Base-by-base conservation (phyloP, 2,113 vertebrate species). In the Campylomormyrus numenius region DNA sequence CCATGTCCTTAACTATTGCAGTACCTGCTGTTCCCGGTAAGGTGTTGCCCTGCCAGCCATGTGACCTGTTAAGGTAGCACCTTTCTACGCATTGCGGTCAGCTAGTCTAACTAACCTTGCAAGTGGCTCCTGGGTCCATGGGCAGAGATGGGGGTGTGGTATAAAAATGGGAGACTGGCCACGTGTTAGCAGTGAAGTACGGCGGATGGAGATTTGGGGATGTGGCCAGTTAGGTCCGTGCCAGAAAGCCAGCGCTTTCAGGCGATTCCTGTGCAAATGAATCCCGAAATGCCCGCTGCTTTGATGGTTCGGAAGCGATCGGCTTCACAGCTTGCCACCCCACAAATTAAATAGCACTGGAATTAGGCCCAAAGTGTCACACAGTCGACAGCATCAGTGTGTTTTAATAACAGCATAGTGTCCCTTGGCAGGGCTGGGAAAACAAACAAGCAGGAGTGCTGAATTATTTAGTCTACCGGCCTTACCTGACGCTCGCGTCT, bases 281-380 rank as follows among this genome's bases (percentile, higher is more conserved):
- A 87, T 87, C 49, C 85, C 39, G 27, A 39, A 86, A 56, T 87
- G 85, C 49, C 85, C 15, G 27, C 85, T 53, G 50, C 27, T 87
- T 87, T 87, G 85, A 48, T 53, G 50, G 49, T 39, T 87, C 49
- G 6, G n/a, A 53, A 19, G 48, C 1, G 49, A 53, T 52, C 2
- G 13, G 46, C 46, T 87, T 87, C 83, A 52, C n/a, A 31, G 85
- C 46, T 87, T 87, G n/a, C 27, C 50, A 21, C 48, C 48, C 27
- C 15, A 19, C 19, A 35, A 87, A 53, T 49, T 50, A 86, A 48
- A 50, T 6, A 50, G 45, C 45, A 49, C 45, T 87, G 85, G 85
- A 87, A 87, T 87, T 56, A 87, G 85, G 49, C 49, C 50, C 85
- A 52, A 52, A 49, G 85, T 31, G 85, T 87, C 85, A 53, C 85